These are phyloP conservation scores for Cremastinae sp. DNA, from an alignment of 2,888 invertebrate species.

Conservation along the genomic window DNA sequence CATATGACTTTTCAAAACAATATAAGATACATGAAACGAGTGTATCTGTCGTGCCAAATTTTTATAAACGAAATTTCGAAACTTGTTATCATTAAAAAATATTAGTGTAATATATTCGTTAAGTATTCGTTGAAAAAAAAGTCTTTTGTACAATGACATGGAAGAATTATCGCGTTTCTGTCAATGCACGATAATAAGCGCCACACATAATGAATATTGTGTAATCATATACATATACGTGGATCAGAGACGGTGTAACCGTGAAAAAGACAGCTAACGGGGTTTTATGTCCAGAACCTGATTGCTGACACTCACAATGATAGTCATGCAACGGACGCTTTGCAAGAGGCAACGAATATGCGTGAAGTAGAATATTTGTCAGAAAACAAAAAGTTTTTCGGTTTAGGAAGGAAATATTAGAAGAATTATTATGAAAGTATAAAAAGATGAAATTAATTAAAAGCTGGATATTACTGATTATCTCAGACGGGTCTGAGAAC, in stretches of 20 bases:
- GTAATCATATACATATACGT: conserved; percentile 31
- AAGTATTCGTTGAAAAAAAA: too few relatives aligned
- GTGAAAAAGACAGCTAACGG: conserved; percentile 58
- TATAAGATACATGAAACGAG: too few relatives aligned
- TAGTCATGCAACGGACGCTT: conserved; percentile 48
- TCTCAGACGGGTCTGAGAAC: conserved; percentile 4
- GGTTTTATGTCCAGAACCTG: conserved; percentile 48
- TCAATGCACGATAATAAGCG: conserved; percentile 42
- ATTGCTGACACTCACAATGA: conserved; percentile 55
- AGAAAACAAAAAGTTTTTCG: too few relatives aligned
- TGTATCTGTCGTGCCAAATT: too few relatives aligned
- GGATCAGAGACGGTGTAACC: conserved; percentile 49
- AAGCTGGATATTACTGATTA: conserved; percentile 24
- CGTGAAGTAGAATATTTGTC: too few relatives aligned
- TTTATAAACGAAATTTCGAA: too few relatives aligned
- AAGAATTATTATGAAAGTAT: too few relatives aligned
- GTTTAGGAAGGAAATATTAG: too few relatives aligned
- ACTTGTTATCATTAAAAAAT: too few relatives aligned
- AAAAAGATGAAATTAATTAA: conserved; percentile 42
- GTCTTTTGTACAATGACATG: too few relatives aligned
- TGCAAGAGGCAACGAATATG: conserved; percentile 51
- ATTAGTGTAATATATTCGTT: too few relatives aligned
- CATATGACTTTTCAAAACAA: too few relatives aligned
- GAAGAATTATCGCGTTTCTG: conserved; percentile 29
- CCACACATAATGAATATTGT: conserved; percentile 46